Base-by-base conservation (phyloP, 2,797 vertebrate species). In the Clangula hyemalis region DNA sequence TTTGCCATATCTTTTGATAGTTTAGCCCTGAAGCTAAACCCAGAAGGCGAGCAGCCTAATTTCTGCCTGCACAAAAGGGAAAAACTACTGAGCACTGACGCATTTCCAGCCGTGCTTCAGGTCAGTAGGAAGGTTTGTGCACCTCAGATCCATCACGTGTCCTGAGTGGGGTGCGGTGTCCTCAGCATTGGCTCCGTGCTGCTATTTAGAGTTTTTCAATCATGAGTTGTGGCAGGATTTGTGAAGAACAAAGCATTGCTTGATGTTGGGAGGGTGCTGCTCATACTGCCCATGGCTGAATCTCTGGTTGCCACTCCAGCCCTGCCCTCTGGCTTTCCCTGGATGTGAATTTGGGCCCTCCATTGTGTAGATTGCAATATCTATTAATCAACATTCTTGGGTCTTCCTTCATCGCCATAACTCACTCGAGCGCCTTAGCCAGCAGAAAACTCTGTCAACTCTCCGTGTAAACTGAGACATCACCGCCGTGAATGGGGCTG, bases 381-480 rank as follows among this genome's bases (percentile, higher is more conserved):
- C 88, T 84, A n/a, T 91, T 94, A 49, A 96, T 95, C 93, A 92
- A 38, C 93, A 95, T 95, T 96, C 93, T 81, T 90, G 86, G 57
- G 86, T 73, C 94, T 95, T 96, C 95, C 93, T 96, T 97, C 96
- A 91, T 92, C 72, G 0, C 95, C 0, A 0, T 85, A 87, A 89
- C 94, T 94, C 84, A 39, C 72, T 83, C 1, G 4, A 94, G 68
- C 80, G 85, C 11, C 41, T 49, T 6, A 70, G 93, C 85, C 60
- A 79, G 81, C 74, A 95, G 96, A 90, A 89, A 93, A 88, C 91
- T 85, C 94, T 95, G 93, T 93, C 94, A 95, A 11, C 91, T 85
- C 86, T 87, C 51, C 34, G 4, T 94, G 94, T 97, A 97, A 97
- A 87, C 82, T 95, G 96, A 97, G 93, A 71, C 91, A 60, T 79